Base-by-base conservation (phyloP, 2,888 invertebrate genomes). In the Gryllus longicercus region DNA sequence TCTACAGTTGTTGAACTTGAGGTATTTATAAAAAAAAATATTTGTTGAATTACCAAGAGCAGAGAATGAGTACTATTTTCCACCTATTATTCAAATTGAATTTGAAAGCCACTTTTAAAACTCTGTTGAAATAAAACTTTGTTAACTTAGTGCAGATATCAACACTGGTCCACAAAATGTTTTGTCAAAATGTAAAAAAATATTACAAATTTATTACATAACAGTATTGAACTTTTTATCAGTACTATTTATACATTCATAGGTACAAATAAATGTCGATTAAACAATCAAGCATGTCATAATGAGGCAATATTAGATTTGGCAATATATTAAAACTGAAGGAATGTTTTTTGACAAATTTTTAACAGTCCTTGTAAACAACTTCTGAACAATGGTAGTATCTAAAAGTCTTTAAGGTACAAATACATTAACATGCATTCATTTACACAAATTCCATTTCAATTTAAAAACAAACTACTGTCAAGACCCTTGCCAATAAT, bases 321-420 rank as follows among this genome's bases (percentile, higher is more conserved):
- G 14, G 63, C n/a, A n/a, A 63, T 63, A 63, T 63, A 63, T 63
- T 63, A 63, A 63, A 63, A 63, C 63, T 63, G 63, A 63, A 63
- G 63, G 63, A 63, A 63, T 63, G 63, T 63, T 63, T 63, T 63
- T 63, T 63, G 63, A 63, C 63, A 63, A 63, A 11, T 63, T n/a
- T 63, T 63, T n/a, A 63, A 63, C 63, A 63, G 63, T 63, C 63
- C 63, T 63, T 63, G 63, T 63, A 63, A 63, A 63, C 63, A 63
- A 38, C 38, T 38, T 63, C n/a, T 63, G 63, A 63, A 63, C 63
- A 63, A 63, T 63, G 63, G 63, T 38, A 38, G 38, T 63, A 63
- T 63, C 63, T 63, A 63, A 63, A 63, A 63, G 63, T 63, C 63
- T 63, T 63, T 63, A 63, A 63, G 63, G 63, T 63, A 63, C 63